Base-by-base conservation (phyloP, 2,797 vertebrate species). In the Hippopotamyrus pictus region DNA sequence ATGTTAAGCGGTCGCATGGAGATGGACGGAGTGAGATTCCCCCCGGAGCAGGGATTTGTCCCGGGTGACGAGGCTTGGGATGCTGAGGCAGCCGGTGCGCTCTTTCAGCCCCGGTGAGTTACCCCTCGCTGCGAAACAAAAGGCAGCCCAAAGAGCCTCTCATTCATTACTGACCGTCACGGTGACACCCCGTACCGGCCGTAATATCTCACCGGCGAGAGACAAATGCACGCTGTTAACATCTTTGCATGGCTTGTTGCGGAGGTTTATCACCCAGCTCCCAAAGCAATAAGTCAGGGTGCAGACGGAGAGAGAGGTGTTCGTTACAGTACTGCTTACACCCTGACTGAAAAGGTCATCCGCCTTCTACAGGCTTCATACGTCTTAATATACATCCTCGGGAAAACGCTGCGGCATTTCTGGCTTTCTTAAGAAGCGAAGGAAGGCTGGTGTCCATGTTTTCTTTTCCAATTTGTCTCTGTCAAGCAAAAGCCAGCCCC, bases 1-100 rank as follows among this genome's bases (percentile, higher is more conserved):
- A 86, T 90, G 90, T 83, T 88, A 90, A 89, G 83, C 8, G 84
- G 88, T 89, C 57, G 41, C 84, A 85, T 46, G 59, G 84, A 50
- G 84, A 89, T 76, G 89, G 89, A 76, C 84, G 44, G 87, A 88
- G 87, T 69, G 2, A 48, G 37, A 48, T 65, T 88, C 87, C 59
- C 57, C 59, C n/a, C 57, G 57, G 59, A 88, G 86, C 14, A 22
- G 46, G 87, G 59, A 88, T 88, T 65, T 69, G 41, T 69, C 87
- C 22, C 11, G 41, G 86, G 25, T 88, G 62, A 59, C 51, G 62
- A 88, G 87, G 41, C 69, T 37, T 88, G 59, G 57, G 57, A 59
- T 46, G 41, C 57, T 17, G 41, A 65, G 22, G 57, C 53, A 5
- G 86, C 29, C 17, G 7, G 53, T 4, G 53, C 0, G 53, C 25